Evolutionary conservation across 2,888 invertebrate species (phyloP), one percentile per base, ranked within the genome.

Genomic region (Tetragnatha montana): DNA sequence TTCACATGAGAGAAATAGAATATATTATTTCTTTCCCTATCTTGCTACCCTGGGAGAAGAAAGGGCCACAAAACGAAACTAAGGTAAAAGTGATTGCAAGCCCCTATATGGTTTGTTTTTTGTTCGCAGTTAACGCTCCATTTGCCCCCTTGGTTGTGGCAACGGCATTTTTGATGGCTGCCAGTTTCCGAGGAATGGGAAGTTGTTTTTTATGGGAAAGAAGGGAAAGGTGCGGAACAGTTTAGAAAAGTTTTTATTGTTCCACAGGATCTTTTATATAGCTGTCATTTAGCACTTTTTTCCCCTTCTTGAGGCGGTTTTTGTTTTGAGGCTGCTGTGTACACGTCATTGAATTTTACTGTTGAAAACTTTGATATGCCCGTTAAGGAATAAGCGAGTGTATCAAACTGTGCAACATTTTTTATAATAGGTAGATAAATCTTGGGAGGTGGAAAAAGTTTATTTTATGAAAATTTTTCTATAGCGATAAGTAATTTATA

Each of bases 231-330:
- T 51, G 17, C 50, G 60, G 68, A 84, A 60, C 83, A 73, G 83
- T 76, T 84, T 68, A 69, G 83, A 84, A 35, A 84, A 84, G 75
- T 84, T 84, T 84, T 84, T 84, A 84, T 84, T 84, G 83, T 84
- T 84, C 47, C 69, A 10, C 75, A 47, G 47, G 68, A 75, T 76
- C 69, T 84, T 68, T 84, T 84, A 76, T 84, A 76, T 76, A 76
- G 83, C 74, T 82, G 82, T 82, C 82, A 82, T 82, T 73, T 82
- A 82, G 60, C 60, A 73, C 73, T 60, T 74, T 74, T 75, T 75
- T 75, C 8, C n/a, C 21, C n/a, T 82, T 74, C 35, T 82, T 51
- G 22, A 74, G 51, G 74, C 6, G 22, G 51, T 71, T 82, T 82
- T 82, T 82, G 50, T 82, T 60, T 60, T 8, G 60, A 60, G 35